A percentile compares a stretch with the other conserved stretches of the same genome.
Conservation (phyloP, 2,113 vertebrate species). For the Pterocles burchelli region DNA sequence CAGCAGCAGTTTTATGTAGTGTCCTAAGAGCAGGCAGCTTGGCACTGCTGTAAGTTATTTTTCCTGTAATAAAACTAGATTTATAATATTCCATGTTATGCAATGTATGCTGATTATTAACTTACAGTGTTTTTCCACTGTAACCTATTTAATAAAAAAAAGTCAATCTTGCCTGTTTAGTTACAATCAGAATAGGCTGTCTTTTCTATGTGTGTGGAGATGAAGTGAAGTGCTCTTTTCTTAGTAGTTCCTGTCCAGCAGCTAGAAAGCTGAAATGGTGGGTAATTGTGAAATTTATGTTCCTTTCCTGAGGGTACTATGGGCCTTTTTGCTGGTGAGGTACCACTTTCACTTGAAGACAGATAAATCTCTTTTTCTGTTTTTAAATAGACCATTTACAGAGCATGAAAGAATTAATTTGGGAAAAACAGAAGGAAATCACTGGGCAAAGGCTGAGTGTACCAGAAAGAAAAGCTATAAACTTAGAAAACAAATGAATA, state of each 20-base stretch:
- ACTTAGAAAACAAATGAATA: background rate
- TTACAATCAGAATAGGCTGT: conserved; percentile 13
- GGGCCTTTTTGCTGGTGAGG: background rate
- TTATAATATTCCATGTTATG: background rate
- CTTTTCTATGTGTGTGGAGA: background rate
- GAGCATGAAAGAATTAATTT: background rate
- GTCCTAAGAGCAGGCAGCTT: background rate
- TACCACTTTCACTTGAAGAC: background rate
- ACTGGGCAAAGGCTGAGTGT: background rate
- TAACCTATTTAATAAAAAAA: background rate
- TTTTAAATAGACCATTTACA: background rate
- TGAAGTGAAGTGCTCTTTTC: background rate
- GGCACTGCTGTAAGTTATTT: background rate
- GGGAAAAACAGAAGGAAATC: background rate
- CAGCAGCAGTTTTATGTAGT: background rate
- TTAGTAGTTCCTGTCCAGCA: background rate
- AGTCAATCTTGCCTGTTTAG: background rate
- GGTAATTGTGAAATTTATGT: background rate
- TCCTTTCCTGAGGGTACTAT: background rate
- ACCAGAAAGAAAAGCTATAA: background rate
- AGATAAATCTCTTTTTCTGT: background rate
- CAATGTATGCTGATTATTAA: background rate
- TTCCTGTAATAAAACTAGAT: background rate
- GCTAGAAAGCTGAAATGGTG: background rate
- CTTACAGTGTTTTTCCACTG: background rate